These are phyloP conservation scores for Melanargia galathea DNA, from an alignment of 2,888 invertebrate species.

Conservation along the genomic window DNA sequence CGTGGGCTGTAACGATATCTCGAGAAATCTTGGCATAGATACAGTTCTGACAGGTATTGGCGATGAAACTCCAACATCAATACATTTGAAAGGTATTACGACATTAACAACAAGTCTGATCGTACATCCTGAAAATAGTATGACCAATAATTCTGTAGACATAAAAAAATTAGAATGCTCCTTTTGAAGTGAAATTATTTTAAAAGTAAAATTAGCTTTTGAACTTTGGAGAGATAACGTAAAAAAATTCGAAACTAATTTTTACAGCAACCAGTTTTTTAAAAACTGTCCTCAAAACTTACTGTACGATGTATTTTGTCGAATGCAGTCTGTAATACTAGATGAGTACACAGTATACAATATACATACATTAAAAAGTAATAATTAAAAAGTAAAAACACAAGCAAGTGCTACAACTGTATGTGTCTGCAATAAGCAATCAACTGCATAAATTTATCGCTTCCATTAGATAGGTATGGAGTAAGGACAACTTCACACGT, in stretches of 20 bases:
- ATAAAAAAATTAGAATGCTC: not conserved
- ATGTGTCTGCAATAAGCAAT: slow-evolving; percentile 34
- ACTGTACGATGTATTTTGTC: not conserved
- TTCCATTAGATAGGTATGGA: slow-evolving; percentile 51
- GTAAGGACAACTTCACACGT: slow-evolving; percentile 56
- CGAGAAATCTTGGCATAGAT: slow-evolving; percentile 46
- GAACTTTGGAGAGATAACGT: not conserved
- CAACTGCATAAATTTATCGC: slow-evolving; percentile 42
- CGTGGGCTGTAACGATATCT: slow-evolving; percentile 48
- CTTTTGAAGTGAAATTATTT: no score
- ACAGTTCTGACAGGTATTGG: slow-evolving; percentile 41
- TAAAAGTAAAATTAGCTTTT: no score
- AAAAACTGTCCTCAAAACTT: not conserved
- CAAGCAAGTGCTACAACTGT: slow-evolving; percentile 25
- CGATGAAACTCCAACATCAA: slow-evolving; percentile 37
- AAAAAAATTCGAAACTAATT: not conserved
- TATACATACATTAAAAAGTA: no score
- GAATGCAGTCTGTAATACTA: not conserved
- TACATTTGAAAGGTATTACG: slow-evolving; percentile 39
- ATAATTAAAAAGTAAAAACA: slow-evolving; percentile 6
- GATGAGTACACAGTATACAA: no score
- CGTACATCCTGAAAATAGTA: slow-evolving; percentile 5
- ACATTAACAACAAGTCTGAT: slow-evolving; percentile 5
- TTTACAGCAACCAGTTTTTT: not conserved
- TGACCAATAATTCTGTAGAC: not conserved